phyloP scores from a whole-genome alignment of 2,113 vertebrate species.

The Mustela nigripes region DNA sequence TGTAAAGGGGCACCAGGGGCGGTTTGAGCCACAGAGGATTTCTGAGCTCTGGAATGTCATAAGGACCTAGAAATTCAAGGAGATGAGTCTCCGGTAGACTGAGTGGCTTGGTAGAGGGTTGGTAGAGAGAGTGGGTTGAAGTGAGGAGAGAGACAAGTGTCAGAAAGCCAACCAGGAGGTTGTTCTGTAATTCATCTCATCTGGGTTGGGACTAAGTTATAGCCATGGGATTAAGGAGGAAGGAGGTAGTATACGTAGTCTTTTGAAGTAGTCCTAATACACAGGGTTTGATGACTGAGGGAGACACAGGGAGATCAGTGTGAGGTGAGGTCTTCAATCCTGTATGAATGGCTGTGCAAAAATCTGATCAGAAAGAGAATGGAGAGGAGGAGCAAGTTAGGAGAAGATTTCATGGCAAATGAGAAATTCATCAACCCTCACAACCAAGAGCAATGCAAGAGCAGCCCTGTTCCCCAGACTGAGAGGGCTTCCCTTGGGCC shows the following conservation, averaged over 20 bases:
- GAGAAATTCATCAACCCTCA: background rate
- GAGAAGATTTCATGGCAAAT: background rate
- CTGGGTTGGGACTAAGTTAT: background rate
- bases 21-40: background rate
- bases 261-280: background rate
- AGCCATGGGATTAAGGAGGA: background rate
- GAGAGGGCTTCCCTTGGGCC: background rate
- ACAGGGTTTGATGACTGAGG: background rate
- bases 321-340: background rate
- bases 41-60: background rate
- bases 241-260: too few relatives aligned
- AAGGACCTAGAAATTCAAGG: background rate
- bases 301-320: background rate
- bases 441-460: background rate
- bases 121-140: background rate
- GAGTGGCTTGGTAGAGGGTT: background rate
- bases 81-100: background rate
- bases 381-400: background rate
- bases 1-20: background rate
- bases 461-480: background rate
- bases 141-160: background rate
- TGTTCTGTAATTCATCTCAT: background rate
- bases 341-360: background rate
- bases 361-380: background rate
- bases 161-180: background rate